phyloP scores from a whole-genome alignment of 2,113 vertebrate genomes.

The Ailurus styani region DNA sequence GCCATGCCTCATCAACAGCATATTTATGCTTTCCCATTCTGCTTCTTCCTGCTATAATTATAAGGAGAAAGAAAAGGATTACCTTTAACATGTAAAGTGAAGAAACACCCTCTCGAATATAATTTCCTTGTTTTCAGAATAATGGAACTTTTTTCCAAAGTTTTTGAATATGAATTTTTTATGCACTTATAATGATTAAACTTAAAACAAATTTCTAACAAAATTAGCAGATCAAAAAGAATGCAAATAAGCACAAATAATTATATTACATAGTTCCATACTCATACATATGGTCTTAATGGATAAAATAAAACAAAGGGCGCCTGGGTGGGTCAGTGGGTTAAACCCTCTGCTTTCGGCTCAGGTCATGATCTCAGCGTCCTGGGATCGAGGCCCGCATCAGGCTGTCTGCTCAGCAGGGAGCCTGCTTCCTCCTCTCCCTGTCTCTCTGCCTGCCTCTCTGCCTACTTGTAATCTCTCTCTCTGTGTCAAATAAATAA shows the following conservation, averaged over 20 bases:
- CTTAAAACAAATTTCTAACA: not conserved
- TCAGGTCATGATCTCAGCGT: no score
- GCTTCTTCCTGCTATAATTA: constrained; percentile 79
- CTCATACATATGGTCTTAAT: not conserved
- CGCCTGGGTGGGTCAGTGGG: no score
- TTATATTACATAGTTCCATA: not conserved
- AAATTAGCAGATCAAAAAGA: constrained; percentile 10
- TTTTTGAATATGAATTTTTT: not conserved
- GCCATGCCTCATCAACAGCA: constrained; percentile 82
- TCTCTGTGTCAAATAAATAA: no score
- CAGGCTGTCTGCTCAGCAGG: no score
- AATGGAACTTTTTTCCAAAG: constrained; percentile 16
- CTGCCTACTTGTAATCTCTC: no score
- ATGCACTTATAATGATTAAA: not conserved
- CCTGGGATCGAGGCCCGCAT: no score
- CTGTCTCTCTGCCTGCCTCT: no score
- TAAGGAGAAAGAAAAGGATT: not conserved
- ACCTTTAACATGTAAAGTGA: not conserved
- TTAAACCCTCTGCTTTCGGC: no score
- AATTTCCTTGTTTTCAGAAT: not conserved
- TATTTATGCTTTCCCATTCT: constrained; percentile 89
- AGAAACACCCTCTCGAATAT: not conserved
- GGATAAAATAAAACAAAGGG: not conserved
- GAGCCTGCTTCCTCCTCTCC: no score
- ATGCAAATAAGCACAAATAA: not conserved